Base-by-base conservation (phyloP, 2,113 vertebrate genomes). In the Lophius piscatorius region DNA sequence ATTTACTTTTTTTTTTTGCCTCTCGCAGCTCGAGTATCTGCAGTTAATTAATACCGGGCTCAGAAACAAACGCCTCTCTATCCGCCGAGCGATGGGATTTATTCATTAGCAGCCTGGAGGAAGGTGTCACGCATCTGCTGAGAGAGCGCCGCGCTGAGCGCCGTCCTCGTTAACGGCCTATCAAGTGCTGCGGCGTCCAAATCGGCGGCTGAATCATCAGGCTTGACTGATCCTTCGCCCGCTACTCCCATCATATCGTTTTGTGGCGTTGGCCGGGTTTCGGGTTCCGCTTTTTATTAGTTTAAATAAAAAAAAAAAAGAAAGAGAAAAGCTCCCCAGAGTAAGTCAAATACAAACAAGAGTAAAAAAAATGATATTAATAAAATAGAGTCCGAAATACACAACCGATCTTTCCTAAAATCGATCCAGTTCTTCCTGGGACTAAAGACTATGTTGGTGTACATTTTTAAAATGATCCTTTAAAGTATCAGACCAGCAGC, bases 1-100 rank as follows among this genome's bases (percentile, higher is more conserved):
- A 47, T 34, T 13, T 42, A 5, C 31, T 31, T 13, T 42, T 36
- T 60, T 29, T 31, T 49, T 60, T 49, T 34, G 44, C 33, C 46
- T 39, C 16, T 7, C 10, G 31, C 28, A 21, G 55, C 45, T 24
- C 2, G 42, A 62, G 34, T 5, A 51, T 36, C 51, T 63, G 18
- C 40, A 47, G 65, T 77, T 83, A 83, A 83, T 80, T 77, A 74
- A 67, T 48, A 74, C 64, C 17, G 50, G 57, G 52, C 61, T 11
- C 6, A 18, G 40, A 74, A 36, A 66, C 69, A 81, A 72, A 76
- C 26, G 18, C 45, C 42, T 64, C 70, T 39, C 49, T 28, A 13
- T 61, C 74, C 73, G 44, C 31, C 0, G 9, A 50, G 49, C 44
- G 61, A 62, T 51, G 63, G 66, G 60, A 64, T 69, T 69, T 69